Conservation (phyloP, 2,113 vertebrate species). For the Callithrix jacchus region DNA sequence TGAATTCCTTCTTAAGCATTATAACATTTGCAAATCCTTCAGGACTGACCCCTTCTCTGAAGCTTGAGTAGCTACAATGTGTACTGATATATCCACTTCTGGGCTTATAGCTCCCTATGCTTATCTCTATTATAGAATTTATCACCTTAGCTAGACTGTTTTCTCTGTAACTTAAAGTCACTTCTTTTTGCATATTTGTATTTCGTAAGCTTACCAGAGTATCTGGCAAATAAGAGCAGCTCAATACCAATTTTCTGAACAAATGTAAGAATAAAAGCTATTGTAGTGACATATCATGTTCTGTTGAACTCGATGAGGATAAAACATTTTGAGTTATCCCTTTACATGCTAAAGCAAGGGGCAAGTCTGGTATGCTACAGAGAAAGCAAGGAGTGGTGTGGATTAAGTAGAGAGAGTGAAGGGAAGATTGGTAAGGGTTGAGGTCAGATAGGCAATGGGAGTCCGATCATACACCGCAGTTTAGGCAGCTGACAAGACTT, state of each 20-base stretch:
- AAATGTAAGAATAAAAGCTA: background rate
- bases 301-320: background rate
- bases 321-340: background rate
- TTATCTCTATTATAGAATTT: background rate
- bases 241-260: background rate
- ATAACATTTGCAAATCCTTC: background rate
- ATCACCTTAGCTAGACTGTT: background rate
- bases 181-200: background rate
- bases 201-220: background rate
- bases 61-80: background rate
- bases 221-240: background rate
- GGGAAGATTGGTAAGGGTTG: background rate
- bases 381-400: background rate
- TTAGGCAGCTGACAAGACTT: background rate
- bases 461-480: background rate
- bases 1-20: background rate
- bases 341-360: background rate
- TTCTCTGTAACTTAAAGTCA: background rate
- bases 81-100: background rate
- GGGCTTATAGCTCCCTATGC: background rate
- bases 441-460: background rate
- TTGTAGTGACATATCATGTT: background rate
- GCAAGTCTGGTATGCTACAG: background rate
- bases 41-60: background rate
- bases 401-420: background rate